Evolutionary conservation across 2,113 vertebrate genomes (phyloP), one percentile per base, ranked within the genome.

Genomic region (Edolisoma coerulescens): DNA sequence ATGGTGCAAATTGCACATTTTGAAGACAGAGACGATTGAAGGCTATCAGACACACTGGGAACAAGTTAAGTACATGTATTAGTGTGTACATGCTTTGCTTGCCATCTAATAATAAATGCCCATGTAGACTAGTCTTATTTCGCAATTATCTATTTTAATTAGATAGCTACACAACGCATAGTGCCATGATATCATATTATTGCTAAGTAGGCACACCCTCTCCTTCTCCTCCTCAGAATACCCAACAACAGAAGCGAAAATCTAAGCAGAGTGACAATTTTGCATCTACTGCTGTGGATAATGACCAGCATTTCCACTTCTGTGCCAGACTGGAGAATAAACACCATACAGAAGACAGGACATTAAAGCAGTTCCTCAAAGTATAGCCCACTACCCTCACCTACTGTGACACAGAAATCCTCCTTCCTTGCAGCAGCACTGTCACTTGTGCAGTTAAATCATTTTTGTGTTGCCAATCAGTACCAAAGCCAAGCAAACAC

Each of bases 21-120:
- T 83, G 28, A 54, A 94, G 59, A 67, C 7, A 35, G 22, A n/a
- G 19, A 83, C 76, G 35, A 49, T 0, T n/a, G 18, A 65, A 45
- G 7, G 18, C 24, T 26, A 30, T 11, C 33, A 39, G 20, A 39
- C 57, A 24, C 3, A 42, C 0, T 7, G 3, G 9, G 13, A 84
- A 33, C 33, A 63, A 84, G 57, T 2, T 75, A 32, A 63, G 39
- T 9, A 21, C 4, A 8, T 45, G 24, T 32, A 19, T 56, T 69
- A 73, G 4, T 2, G 3, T 10, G 18, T 4, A 45, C 3, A 15
- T 18, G 27, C 44, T 70, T 50, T 8, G 33, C 13, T 67, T 75
- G 18, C 9, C 12, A 71, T 42, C 50, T 63, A 45, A 64, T 23
- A 83, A 7, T 39, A 65, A 89, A 52, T 3, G 15, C 6, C 33